Percentiles rank a stretch among this genome's conserved stretches.
These are phyloP conservation scores for Papilio machaon DNA, from an alignment of 1,140 invertebrate genomes.

Conservation along the genomic window DNA sequence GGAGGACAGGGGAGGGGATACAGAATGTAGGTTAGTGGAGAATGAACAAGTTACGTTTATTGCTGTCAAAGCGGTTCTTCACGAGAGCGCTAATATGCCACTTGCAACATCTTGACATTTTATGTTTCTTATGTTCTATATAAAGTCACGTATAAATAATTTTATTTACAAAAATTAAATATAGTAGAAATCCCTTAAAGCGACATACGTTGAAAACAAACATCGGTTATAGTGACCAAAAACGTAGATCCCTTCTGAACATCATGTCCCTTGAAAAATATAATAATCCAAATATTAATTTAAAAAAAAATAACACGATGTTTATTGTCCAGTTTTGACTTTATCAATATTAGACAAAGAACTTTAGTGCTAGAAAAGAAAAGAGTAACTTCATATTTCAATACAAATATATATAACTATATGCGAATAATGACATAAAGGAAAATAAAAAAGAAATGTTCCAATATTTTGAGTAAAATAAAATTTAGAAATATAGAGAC, in stretches of 20 bases:
- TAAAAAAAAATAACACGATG: too few species aligned
- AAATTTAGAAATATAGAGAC: background rate
- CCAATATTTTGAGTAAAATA: background rate
- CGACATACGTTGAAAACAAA: too few species aligned
- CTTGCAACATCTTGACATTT: conserved; percentile 4
- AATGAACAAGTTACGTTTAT: conserved; percentile 23
- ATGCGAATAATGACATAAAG: too few species aligned
- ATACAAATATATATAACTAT: too few species aligned
- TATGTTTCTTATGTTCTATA: background rate
- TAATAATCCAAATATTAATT: too few species aligned
- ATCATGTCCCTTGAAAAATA: too few species aligned
- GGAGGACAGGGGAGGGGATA: background rate
- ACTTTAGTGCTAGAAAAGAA: too few species aligned
- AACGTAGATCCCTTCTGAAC: too few species aligned
- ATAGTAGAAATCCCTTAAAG: background rate
- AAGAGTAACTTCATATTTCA: too few species aligned
- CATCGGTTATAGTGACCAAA: too few species aligned
- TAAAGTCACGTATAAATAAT: background rate
- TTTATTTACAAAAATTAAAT: background rate
- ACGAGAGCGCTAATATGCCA: conserved; percentile 2
- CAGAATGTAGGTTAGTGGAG: conserved; percentile 25
- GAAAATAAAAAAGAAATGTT: background rate
- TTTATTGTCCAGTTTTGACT: too few species aligned
- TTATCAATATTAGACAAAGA: too few species aligned
- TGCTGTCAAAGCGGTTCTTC: conserved; percentile 30